Evolutionary conservation across 2,888 invertebrate species (phyloP).

Genomic region (Tryphoninae sp.): DNA sequence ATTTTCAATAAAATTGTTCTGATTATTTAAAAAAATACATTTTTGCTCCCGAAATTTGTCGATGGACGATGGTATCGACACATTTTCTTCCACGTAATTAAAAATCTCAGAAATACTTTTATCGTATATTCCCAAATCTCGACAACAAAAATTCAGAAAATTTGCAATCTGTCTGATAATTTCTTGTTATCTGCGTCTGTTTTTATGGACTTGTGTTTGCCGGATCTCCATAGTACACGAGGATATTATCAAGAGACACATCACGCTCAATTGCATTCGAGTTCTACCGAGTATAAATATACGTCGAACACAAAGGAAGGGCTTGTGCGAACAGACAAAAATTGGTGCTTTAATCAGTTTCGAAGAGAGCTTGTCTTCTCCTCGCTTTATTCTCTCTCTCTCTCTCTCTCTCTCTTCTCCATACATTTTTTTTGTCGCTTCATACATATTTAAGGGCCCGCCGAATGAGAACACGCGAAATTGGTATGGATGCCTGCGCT

Average conservation of each 20-base stretch:
- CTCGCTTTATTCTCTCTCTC: constrained; percentile 5
- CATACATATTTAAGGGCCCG: constrained; percentile 54
- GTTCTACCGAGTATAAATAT: constrained; percentile 1
- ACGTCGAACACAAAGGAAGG: background rate
- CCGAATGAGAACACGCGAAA: constrained; percentile 49
- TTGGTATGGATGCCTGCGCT: constrained; percentile 40
- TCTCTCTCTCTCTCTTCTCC: background rate
- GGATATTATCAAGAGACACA: constrained; percentile 42
- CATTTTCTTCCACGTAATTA: no score
- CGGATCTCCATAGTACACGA: constrained; percentile 20
- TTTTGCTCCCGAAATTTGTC: no score
- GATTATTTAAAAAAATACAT: no score
- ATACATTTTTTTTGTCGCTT: constrained; percentile 26
- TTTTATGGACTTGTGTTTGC: constrained; percentile 38
- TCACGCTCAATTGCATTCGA: constrained; percentile 51
- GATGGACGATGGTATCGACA: no score
- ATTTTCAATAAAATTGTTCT: no score
- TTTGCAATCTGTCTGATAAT: background rate
- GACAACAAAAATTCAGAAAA: background rate
- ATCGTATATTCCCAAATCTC: background rate
- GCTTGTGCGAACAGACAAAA: constrained; percentile 43
- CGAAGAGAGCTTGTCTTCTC: constrained; percentile 23
- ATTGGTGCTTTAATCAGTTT: constrained; percentile 53
- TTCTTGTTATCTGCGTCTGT: constrained; percentile 9
- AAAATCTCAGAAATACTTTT: background rate